Evolutionary conservation across 2,888 invertebrate genomes (phyloP), one percentile per base, ranked within the genome.

Genomic region (Neuroscelio doddi): DNA sequence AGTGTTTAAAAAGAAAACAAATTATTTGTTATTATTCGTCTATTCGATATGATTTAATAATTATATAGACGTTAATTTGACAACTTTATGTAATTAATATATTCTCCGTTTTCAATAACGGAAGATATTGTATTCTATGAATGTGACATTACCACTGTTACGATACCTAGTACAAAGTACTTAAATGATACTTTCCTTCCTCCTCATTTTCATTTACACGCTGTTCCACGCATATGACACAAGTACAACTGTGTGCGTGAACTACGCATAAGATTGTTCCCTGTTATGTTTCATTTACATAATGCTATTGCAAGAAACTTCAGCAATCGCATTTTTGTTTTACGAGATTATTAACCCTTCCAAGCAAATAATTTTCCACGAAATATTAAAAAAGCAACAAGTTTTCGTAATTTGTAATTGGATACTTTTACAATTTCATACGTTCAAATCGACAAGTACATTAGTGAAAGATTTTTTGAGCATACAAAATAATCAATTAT

Each of bases 241-340:
- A 44, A n/a, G 29, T 42, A 56, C 51, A 47, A 50, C 52, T 47
- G 50, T 50, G 50, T 45, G 57, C 49, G 36, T 56, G 24, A 46
- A 50, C 50, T 55, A 49, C 49, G 44, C 44, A 49, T 52, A 59
- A 61, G 56, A 59, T 52, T 59, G 45, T 42, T 42, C 53, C 32
- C 56, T 50, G 57, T 70, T 69, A 63, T 53, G 56, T 68, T 71
- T 66, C 70, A 71, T 75, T 75, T 75, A 73, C 72, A 74, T 75
- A 75, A 74, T 71, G 69, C 63, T 46, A 50, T 47, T 59, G 46
- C 55, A 68, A 68, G 64, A 70, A 69, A 68, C 56, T 27, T 24
- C 9, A 30, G 8, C 21, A 38, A 38, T 50, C 50, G 38, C 50
- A 44, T 41, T 42, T 52, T 52, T 52, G 32, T 52, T 27, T 30